A percentile compares a stretch with the other conserved stretches of the same genome.
These are phyloP conservation scores for Diorhabda carinulata DNA, from an alignment of 1,140 invertebrate species.

Conservation along the genomic window DNA sequence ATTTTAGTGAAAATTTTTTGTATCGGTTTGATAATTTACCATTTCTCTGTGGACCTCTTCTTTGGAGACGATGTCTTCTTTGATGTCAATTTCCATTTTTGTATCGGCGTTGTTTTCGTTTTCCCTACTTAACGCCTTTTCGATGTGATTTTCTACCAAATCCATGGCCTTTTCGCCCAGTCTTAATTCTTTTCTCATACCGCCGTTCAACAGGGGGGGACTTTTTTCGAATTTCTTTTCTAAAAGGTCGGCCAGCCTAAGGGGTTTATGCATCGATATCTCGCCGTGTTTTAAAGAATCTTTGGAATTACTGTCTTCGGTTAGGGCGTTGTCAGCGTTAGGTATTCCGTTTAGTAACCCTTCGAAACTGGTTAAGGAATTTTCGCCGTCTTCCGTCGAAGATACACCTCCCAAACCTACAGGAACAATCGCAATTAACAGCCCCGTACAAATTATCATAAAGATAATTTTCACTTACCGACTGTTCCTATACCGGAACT, in stretches of 20 bases:
- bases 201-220: conserved; percentile 56
- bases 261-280: conserved; percentile 46
- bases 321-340: conserved; percentile 53
- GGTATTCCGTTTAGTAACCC: conserved; percentile 59
- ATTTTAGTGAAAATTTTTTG: neutral
- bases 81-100: conserved; percentile 20
- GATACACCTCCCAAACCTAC: conserved; percentile 48
- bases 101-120: conserved; percentile 36
- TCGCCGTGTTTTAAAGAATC: conserved; percentile 50
- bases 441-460: neutral
- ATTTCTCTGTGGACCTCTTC: neutral
- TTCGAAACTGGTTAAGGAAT: conserved; percentile 60
- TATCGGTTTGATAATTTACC: neutral
- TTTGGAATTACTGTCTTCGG: conserved; percentile 53
- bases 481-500: conserved; percentile 54
- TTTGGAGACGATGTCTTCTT: conserved; percentile 16
- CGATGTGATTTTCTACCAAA: conserved; percentile 59
- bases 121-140: conserved; percentile 51
- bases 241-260: conserved; percentile 65
- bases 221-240: conserved; percentile 63
- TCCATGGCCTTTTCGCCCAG: conserved; percentile 61
- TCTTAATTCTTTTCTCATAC: conserved; percentile 56
- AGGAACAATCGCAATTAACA: neutral
- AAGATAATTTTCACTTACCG: conserved; percentile 4
- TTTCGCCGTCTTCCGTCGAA: conserved; percentile 56